Percentiles rank a stretch among this genome's conserved stretches.
These are phyloP conservation scores for Drosophila busckii DNA, from an alignment of 1,140 invertebrate genomes.

Conservation along the genomic window DNA sequence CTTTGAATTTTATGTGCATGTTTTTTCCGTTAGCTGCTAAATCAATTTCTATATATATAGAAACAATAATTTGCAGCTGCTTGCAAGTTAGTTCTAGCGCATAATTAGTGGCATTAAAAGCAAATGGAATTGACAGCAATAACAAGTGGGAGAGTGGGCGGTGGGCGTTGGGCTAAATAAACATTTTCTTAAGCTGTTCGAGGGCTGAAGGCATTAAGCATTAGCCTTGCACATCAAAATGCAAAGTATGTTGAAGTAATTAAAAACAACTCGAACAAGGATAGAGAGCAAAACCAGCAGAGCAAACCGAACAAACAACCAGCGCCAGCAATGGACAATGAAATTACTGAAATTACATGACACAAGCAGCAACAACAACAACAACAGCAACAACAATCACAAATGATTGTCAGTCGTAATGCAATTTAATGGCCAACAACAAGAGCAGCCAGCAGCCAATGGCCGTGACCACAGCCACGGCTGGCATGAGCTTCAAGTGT, in stretches of 20 bases:
- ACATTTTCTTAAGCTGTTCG: not conserved
- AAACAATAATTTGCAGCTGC: too few species aligned
- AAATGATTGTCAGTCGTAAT: conserved; percentile 65
- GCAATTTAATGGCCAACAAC: conserved; percentile 65
- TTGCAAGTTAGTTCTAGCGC: too few species aligned
- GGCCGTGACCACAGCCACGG: conserved; percentile 36
- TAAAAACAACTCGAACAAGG: too few species aligned
- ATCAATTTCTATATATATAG: too few species aligned
- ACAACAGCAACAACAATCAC: conserved; percentile 38
- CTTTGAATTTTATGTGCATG: too few species aligned
- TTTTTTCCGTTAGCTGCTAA: too few species aligned
- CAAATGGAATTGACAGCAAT: not conserved
- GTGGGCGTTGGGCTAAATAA: not conserved
- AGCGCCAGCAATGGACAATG: conserved; percentile 27
- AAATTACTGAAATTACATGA: conserved; percentile 42
- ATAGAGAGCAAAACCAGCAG: too few species aligned
- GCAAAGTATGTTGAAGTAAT: too few species aligned
- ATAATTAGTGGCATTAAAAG: too few species aligned
- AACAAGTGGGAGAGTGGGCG: too few species aligned
- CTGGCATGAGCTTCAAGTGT: conserved; percentile 58
- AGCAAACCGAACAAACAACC: conserved; percentile 36
- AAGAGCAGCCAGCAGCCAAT: conserved; percentile 15
- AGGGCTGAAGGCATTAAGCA: conserved; percentile 10
- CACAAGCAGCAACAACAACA: conserved; percentile 9
- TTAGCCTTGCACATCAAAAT: conserved; percentile 39